Evolutionary conservation across 2,113 vertebrate genomes (phyloP).

Genomic region (Pagrus major): DNA sequence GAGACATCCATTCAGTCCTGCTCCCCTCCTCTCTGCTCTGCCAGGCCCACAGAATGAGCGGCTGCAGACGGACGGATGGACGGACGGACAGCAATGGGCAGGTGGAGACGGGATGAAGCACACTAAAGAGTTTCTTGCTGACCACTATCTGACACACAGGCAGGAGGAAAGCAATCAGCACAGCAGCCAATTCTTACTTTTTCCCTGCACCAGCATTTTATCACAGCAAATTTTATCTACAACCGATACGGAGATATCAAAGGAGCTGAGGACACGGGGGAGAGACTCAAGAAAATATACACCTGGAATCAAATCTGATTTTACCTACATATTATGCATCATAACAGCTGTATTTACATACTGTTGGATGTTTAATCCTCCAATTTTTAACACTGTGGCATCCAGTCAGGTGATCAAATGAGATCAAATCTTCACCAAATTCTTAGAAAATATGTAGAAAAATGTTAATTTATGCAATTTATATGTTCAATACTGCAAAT

Average conservation of each 20-base stretch:
- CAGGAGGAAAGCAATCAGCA: constrained; percentile 69
- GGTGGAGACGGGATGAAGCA: constrained; percentile 60
- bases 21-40: constrained; percentile 38
- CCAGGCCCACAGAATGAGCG: constrained; percentile 59
- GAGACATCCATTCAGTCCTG: constrained; percentile 49
- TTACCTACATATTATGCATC: constrained; percentile 16
- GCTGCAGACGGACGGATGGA: constrained; percentile 50
- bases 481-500: no score
- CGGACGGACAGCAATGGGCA: constrained; percentile 50
- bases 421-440: not conserved
- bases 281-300: constrained; percentile 60
- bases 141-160: constrained; percentile 72
- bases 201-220: constrained; percentile 63
- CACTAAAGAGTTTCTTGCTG: constrained; percentile 62
- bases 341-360: no score
- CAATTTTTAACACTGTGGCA: constrained; percentile 7
- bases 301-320: constrained; percentile 51
- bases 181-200: constrained; percentile 63
- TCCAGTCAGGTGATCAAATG: not conserved
- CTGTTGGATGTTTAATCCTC: not conserved
- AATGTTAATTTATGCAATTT: not conserved
- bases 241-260: constrained; percentile 66
- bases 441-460: not conserved
- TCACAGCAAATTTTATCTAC: constrained; percentile 74
- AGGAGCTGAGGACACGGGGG: constrained; percentile 46